Base-by-base conservation (phyloP, 2,888 invertebrate species). In the Lithophane leautieri region DNA sequence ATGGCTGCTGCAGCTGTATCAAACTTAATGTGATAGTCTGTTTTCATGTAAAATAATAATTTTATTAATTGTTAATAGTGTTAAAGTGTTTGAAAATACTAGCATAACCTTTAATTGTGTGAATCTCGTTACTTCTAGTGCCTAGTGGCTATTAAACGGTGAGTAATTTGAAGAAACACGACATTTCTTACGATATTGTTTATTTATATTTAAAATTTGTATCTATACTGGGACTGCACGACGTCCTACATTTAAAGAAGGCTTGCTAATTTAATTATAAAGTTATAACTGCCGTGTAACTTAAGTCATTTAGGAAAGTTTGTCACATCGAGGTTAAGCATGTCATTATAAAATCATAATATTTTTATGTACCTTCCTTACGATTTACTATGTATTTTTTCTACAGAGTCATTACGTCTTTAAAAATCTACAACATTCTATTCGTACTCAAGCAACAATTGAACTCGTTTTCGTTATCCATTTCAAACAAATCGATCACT, bases 1-100 rank as follows among this genome's bases (percentile, higher is more conserved):
- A 87, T 87, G 86, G 86, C 86, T 86, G 83, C 83, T 77, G 76
- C 86, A 87, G 88, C 86, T 81, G 78, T 50, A 78, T 79, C 78
- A 80, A 81, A 78, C 75, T 69, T 63, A 74, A 70, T 84, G 84
- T 86, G 82, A 76, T 84, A 79, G 79, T 80, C 80, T 86, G 80
- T 88, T 87, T 86, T 88, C 84, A 75, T 70, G 76, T 82, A 80
- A 82, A 75, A 76, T 85, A 84, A 84, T 88, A 77, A 82, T 86
- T 82, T 81, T 82, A 79, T 82, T 79, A 76, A 74, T 77, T 86
- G 80, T 79, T 81, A 78, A 40, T 75, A 76, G 77, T 78, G 74
- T 76, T 84, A 69, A 14, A 81, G 79, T 86, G 79, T 76, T 84
- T 65, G 22, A 50, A 78, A 86, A 79, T 77, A 75, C 54, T 81